Evolutionary conservation across 2,888 invertebrate genomes (phyloP).

Genomic region (Ormyrus pomaceus): DNA sequence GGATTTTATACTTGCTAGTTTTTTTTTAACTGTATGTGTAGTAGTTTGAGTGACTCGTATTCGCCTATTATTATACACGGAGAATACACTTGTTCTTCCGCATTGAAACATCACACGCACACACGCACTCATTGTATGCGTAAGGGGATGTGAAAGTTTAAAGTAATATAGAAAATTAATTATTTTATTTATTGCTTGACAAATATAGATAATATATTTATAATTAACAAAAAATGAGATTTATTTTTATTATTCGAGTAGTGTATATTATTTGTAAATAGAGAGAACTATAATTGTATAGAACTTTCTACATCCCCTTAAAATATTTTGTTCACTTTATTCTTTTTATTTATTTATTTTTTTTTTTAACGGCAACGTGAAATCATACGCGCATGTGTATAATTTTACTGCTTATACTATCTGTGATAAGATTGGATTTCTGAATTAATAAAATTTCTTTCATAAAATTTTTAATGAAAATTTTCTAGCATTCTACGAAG

Average conservation of each 20-base stretch:
- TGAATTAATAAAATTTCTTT: conserved; percentile 57
- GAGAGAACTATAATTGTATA: conserved; percentile 1
- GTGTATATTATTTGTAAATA: conserved; percentile 30
- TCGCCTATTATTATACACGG: conserved; percentile 51
- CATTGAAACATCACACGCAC: conserved; percentile 40
- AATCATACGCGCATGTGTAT: conserved; percentile 55
- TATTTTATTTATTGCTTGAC: conserved; percentile 1
- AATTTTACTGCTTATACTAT: conserved; percentile 57
- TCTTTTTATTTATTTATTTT: conserved; percentile 38
- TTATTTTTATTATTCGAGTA: conserved; percentile 18
- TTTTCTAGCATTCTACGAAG: conserved; percentile 55
- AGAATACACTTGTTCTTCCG: conserved; percentile 57
- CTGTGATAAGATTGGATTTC: conserved; percentile 55
- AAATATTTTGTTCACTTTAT: conserved; percentile 41
- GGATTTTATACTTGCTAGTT: conserved; percentile 52
- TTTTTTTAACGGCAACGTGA: conserved; percentile 45
- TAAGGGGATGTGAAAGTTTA: conserved; percentile 49
- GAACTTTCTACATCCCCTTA: conserved; percentile 43
- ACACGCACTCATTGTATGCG: conserved; percentile 46
- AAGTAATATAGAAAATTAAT: conserved; percentile 6
- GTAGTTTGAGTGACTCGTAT: conserved; percentile 54
- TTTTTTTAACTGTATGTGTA: conserved; percentile 53
- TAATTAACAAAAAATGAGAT: neutral
- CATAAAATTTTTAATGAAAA: conserved; percentile 51
- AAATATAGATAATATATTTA: conserved; percentile 3